These are phyloP conservation scores for Amiota minor DNA, from an alignment of 2,888 invertebrate genomes.

Conservation along the genomic window DNA sequence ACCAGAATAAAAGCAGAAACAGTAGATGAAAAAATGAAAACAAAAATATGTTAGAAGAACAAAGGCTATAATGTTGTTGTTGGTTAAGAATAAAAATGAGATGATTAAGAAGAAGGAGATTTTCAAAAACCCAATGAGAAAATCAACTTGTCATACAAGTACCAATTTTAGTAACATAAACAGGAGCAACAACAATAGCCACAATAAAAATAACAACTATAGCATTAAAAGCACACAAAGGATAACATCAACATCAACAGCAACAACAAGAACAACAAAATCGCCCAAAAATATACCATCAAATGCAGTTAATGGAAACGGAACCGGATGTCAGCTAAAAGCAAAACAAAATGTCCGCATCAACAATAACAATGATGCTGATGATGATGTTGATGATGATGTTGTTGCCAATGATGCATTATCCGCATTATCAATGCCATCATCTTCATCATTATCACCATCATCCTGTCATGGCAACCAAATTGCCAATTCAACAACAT, in stretches of 20 bases:
- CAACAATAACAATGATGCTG: constrained; percentile 38
- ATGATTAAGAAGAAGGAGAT: constrained; percentile 44
- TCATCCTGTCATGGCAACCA: constrained; percentile 2
- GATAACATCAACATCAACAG: constrained; percentile 28
- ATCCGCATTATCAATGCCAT: constrained; percentile 25
- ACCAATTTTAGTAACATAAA: constrained; percentile 23
- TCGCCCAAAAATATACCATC: constrained; percentile 21
- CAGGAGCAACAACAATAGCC: neutral
- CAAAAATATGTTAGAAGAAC: constrained; percentile 36
- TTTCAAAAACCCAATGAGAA: constrained; percentile 11
- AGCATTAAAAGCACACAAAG: too few species aligned
- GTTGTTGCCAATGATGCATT: constrained; percentile 25
- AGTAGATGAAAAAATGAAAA: neutral
- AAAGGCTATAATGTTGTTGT: constrained; percentile 32
- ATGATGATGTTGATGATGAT: neutral
- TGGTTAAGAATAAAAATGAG: constrained; percentile 50
- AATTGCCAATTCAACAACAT: neutral
- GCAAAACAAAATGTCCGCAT: constrained; percentile 40
- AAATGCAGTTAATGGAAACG: constrained; percentile 31
- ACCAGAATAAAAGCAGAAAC: too few species aligned
- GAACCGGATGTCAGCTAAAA: constrained; percentile 29
- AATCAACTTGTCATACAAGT: too few species aligned
- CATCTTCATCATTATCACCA: constrained; percentile 20
- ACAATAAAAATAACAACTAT: constrained; percentile 8
- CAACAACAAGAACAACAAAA: constrained; percentile 26